These are phyloP conservation scores for Stegophylla sp. DNA, from an alignment of 2,888 invertebrate genomes.

Conservation along the genomic window DNA sequence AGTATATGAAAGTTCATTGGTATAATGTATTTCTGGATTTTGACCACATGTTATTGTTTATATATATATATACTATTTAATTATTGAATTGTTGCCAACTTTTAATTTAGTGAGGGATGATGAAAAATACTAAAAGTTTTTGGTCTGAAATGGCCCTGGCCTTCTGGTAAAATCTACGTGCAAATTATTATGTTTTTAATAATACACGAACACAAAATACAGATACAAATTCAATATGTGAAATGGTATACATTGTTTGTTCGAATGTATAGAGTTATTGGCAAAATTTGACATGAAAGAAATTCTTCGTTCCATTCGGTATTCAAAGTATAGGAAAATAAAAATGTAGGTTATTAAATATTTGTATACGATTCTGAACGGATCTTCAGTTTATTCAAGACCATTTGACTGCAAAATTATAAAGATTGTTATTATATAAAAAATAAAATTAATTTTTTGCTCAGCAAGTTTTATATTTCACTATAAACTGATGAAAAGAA, in stretches of 20 bases:
- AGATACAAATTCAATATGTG: too few relatives aligned
- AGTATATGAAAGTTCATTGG: conserved; percentile 18
- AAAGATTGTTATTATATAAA: too few relatives aligned
- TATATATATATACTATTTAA: conserved; percentile 28
- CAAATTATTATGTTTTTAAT: conserved; percentile 15
- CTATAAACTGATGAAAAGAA: too few relatives aligned
- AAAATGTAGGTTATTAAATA: neutral
- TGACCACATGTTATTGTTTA: conserved; percentile 20
- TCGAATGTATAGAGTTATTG: neutral
- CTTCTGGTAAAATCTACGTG: neutral
- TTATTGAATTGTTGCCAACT: conserved; percentile 37
- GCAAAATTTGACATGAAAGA: neutral
- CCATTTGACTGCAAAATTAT: too few relatives aligned
- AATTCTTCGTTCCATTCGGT: neutral
- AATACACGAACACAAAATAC: neutral
- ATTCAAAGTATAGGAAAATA: neutral
- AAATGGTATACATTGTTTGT: neutral
- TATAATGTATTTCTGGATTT: conserved; percentile 25
- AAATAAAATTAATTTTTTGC: too few relatives aligned
- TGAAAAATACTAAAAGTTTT: conserved; percentile 19
- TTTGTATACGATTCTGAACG: too few relatives aligned
- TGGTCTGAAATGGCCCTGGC: neutral
- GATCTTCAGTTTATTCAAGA: too few relatives aligned
- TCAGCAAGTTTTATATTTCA: too few relatives aligned
- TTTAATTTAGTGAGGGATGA: conserved; percentile 1